Percentiles rank a stretch among this genome's conserved stretches.
Evolutionary conservation across 2,888 invertebrate genomes (phyloP).

Genomic region (Protonemura montana): DNA sequence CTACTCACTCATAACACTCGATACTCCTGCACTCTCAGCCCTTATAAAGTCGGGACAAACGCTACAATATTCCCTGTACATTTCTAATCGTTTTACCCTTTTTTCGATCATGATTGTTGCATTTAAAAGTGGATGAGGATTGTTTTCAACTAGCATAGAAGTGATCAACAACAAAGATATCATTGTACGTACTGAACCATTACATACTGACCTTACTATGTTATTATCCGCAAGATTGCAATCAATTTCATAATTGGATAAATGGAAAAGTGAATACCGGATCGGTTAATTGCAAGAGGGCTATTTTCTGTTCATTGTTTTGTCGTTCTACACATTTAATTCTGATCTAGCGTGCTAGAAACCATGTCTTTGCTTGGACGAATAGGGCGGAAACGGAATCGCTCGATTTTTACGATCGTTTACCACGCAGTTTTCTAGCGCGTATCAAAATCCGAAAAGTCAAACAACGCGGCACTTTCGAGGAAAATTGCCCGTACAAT

Average conservation of each 20-base stretch:
- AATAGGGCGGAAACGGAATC: not conserved
- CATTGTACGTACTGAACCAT: not conserved
- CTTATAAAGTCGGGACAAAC: not conserved
- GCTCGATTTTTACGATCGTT: not conserved
- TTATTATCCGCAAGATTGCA: not conserved
- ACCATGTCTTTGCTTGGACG: not conserved
- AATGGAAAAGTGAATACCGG: constrained; percentile 12
- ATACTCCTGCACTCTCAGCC: not conserved
- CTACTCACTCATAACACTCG: too few relatives aligned
- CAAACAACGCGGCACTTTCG: not conserved
- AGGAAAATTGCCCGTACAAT: not conserved
- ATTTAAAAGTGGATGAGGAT: not conserved
- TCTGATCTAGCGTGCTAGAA: not conserved
- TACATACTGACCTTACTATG: constrained; percentile 12
- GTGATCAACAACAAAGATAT: constrained; percentile 1
- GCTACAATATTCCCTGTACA: not conserved
- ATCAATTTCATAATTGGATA: not conserved
- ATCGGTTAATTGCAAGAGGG: not conserved
- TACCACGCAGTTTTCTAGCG: not conserved
- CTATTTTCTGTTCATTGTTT: not conserved
- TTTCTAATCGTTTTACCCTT: constrained; percentile 7
- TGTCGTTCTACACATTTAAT: not conserved
- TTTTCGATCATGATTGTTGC: not conserved
- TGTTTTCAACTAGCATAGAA: not conserved
- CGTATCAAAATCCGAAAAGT: too few relatives aligned